Base-by-base conservation (phyloP, 1,140 invertebrate genomes). In the Drosophila bocqueti region DNA sequence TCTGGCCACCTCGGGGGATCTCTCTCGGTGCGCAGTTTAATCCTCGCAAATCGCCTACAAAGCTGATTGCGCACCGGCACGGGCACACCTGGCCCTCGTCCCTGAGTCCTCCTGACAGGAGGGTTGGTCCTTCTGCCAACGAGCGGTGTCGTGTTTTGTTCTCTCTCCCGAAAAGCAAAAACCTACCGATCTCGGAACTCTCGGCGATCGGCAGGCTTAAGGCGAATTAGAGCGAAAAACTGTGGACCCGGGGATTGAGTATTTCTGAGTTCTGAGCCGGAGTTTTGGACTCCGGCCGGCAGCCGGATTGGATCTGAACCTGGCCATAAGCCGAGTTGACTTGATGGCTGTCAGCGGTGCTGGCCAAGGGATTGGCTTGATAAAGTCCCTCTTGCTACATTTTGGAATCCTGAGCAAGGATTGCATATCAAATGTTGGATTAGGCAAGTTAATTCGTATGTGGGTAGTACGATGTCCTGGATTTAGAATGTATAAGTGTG, bases 21-120 rank as follows among this genome's bases (percentile, higher is more conserved):
- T 13, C 54, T 11, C 18, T 57, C 66, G 45, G 85, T 89, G 85
- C 85, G 78, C 85, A 85, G 81, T 90, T 90, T 90, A 90, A 90
- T 90, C 85, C 85, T 90, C 81, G 90, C 85, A 90, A 90, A 90
- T 90, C 85, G 85, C 85, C 85, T 90, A 90, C 85, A 90, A 90
- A 90, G 85, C 85, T 90, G 85, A 90, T 90, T 90, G 85, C 85
- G 86, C 85, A 90, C 83, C 83, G 76, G 77, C 83, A 87, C 80
- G 68, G 68, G 73, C 79, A 87, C 83, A 87, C 85, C 78, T 81
- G 78, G 78, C 64, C 63, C 63, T 78, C 26, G 38, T 46, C 62
- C 57, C 60, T 21, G 49, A 47, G 59, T 16, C 57, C 45, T 64
- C 57, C 45, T 64, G 54, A 72, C 66, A 42, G 45, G 69, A 81